These are phyloP conservation scores for Pomatostomus ruficeps DNA, from an alignment of 2,113 vertebrate species.

Conservation along the genomic window DNA sequence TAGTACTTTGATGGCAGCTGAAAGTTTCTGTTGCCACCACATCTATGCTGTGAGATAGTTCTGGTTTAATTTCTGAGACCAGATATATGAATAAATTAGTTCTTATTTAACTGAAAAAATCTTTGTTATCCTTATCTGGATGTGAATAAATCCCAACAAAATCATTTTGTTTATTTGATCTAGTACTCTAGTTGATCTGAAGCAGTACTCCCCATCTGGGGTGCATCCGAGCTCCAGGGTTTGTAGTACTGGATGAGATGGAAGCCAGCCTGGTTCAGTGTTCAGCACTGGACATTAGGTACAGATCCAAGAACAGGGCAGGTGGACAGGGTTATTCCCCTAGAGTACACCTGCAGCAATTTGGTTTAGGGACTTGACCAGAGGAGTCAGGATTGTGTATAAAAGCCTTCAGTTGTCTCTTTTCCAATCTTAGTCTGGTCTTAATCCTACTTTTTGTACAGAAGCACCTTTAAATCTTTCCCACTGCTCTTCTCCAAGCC, in stretches of 20 bases:
- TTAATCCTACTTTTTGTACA: neutral
- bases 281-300: neutral
- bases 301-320: neutral
- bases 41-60: neutral
- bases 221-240: accelerated
- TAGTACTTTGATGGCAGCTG: neutral
- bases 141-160: neutral
- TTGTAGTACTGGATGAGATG: neutral
- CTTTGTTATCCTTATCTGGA: neutral
- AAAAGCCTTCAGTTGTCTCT: neutral
- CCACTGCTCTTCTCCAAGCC: neutral
- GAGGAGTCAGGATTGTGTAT: neutral
- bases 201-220: neutral
- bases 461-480: neutral
- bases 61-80: neutral
- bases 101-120: neutral
- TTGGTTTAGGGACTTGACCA: neutral
- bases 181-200: neutral
- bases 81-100: neutral
- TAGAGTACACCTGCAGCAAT: neutral
- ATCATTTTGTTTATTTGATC: neutral
- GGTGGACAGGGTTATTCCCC: neutral
- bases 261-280: neutral
- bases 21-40: neutral
- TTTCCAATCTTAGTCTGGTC: neutral